Evolutionary conservation across 2,888 invertebrate species (phyloP).

Genomic region (Drosophila atripex): DNA sequence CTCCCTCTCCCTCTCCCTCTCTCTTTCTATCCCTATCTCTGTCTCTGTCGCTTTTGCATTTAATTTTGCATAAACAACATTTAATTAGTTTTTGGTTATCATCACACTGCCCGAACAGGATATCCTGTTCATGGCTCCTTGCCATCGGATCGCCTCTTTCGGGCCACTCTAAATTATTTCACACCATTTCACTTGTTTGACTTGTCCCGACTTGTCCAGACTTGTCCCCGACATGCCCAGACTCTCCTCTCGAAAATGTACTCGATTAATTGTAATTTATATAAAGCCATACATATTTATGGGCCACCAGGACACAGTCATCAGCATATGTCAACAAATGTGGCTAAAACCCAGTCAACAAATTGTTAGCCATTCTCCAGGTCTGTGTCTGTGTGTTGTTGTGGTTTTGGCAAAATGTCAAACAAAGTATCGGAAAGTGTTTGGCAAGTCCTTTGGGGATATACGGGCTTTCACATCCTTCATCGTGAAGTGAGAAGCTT

Average conservation of each 20-base stretch:
- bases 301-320: conserved; percentile 16
- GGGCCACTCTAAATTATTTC: conserved; percentile 58
- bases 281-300: conserved; percentile 35
- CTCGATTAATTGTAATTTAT: conserved; percentile 74
- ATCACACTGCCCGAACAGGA: conserved; percentile 28
- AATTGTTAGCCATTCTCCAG: conserved; percentile 2
- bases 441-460: conserved; percentile 8
- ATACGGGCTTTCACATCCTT: too few species aligned
- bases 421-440: neutral
- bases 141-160: conserved; percentile 3
- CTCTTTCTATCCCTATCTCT: neutral
- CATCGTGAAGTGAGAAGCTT: too few species aligned
- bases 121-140: conserved; percentile 18
- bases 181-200: conserved; percentile 62
- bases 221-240: conserved; percentile 1
- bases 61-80: conserved; percentile 49
- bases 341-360: conserved; percentile 24
- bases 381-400: neutral
- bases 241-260: conserved; percentile 38
- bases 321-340: conserved; percentile 41
- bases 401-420: neutral
- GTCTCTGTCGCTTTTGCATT: conserved; percentile 34
- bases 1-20: neutral
- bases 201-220: conserved; percentile 3
- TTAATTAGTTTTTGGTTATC: conserved; percentile 50